phyloP scores from a whole-genome alignment of 2,888 invertebrate genomes.

The Neoascia interrupta region DNA sequence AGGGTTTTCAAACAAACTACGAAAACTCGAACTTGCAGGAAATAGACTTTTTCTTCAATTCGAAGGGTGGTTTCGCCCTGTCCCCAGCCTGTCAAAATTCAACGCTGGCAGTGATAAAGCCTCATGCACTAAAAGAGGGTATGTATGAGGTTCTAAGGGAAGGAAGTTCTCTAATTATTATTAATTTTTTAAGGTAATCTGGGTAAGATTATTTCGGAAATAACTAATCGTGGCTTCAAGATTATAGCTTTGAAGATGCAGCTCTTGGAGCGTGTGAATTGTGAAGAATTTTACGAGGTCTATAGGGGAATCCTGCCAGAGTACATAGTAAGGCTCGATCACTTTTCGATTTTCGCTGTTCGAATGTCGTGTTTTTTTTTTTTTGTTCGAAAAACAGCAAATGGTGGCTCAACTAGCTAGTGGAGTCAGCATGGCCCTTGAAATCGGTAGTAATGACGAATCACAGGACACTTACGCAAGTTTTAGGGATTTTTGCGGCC shows the following conservation, averaged over 20 bases:
- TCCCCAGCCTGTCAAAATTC: constrained; percentile 84
- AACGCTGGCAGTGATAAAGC: constrained; percentile 92
- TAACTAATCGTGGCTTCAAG: constrained; percentile 87
- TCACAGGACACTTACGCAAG: constrained; percentile 83
- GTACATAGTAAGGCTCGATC: constrained; percentile 82
- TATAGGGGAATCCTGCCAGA: constrained; percentile 93
- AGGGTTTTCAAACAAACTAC: too few relatives aligned
- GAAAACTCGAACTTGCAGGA: constrained; percentile 80
- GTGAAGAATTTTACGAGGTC: constrained; percentile 95
- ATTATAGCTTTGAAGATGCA: constrained; percentile 91
- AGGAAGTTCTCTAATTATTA: background rate
- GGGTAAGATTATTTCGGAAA: constrained; percentile 87
- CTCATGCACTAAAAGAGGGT: constrained; percentile 91
- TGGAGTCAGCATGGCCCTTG: constrained; percentile 92
- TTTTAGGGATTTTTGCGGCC: constrained; percentile 93
- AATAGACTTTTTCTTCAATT: constrained; percentile 83
- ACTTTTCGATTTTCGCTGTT: constrained; percentile 7
- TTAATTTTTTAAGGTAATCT: constrained; percentile 75
- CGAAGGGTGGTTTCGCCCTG: constrained; percentile 79
- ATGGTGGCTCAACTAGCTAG: constrained; percentile 92
- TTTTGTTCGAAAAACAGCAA: constrained; percentile 81
- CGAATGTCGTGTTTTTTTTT: background rate
- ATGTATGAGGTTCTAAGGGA: constrained; percentile 68
- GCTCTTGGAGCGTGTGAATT: constrained; percentile 88
- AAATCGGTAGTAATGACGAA: constrained; percentile 85